These are phyloP conservation scores for Ditula angustiorana DNA, from an alignment of 2,888 invertebrate genomes.

Conservation along the genomic window DNA sequence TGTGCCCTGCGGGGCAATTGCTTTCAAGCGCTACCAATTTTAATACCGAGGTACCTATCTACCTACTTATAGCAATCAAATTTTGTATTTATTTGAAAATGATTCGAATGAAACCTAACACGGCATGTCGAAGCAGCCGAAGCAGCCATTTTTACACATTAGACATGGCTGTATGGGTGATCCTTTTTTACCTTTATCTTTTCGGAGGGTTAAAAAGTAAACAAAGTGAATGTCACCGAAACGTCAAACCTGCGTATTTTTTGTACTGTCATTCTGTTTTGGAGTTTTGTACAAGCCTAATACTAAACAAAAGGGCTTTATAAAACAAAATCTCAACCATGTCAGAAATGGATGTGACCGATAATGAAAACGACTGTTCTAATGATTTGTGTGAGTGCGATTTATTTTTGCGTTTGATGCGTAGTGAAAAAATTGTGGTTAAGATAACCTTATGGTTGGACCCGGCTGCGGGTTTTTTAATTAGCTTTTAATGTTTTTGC, in stretches of 20 bases:
- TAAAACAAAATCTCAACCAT: constrained; percentile 55
- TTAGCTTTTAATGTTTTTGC: constrained; percentile 5
- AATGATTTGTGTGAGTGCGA: constrained; percentile 74
- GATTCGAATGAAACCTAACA: too few species aligned
- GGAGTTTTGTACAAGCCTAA: constrained; percentile 35
- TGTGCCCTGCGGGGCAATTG: too few species aligned
- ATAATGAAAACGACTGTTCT: constrained; percentile 69
- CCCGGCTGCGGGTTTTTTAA: constrained; percentile 40
- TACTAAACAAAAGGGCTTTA: constrained; percentile 38
- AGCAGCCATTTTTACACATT: too few species aligned
- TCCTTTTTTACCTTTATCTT: not conserved
- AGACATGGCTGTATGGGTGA: too few species aligned
- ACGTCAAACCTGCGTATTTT: constrained; percentile 35
- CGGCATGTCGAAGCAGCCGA: too few species aligned
- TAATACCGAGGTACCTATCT: too few species aligned
- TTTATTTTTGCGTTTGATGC: constrained; percentile 32
- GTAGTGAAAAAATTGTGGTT: not conserved
- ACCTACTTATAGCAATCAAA: too few species aligned
- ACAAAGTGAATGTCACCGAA: not conserved
- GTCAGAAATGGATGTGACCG: constrained; percentile 81
- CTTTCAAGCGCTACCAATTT: too few species aligned
- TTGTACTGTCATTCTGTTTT: constrained; percentile 55
- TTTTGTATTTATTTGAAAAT: too few species aligned
- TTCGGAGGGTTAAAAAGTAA: too few species aligned
- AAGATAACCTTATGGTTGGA: constrained; percentile 35